phyloP scores from a whole-genome alignment of 2,113 vertebrate genomes.

The Barnardius zonarius region DNA sequence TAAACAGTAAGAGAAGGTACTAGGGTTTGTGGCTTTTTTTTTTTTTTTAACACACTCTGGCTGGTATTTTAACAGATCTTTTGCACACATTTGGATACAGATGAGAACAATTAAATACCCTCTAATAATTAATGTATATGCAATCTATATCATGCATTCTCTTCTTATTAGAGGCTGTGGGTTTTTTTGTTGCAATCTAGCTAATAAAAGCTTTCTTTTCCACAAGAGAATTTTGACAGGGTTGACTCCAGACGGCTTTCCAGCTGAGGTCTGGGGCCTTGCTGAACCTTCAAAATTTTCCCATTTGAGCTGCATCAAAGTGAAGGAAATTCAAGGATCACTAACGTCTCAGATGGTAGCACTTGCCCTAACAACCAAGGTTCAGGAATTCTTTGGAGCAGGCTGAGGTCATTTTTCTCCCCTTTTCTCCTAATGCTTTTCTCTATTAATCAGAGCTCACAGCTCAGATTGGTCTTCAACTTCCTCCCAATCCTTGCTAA shows the following conservation, averaged over 20 bases:
- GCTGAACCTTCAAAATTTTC: slow-evolving; percentile 85
- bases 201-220: slow-evolving; percentile 82
- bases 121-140: slow-evolving; percentile 65
- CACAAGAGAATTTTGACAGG: slow-evolving; percentile 83
- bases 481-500: slow-evolving; percentile 99
- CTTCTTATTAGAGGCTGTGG: slow-evolving; percentile 57
- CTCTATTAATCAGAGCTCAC: slow-evolving; percentile 99
- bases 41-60: not conserved
- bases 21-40: not conserved
- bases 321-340: slow-evolving; percentile 94
- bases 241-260: slow-evolving; percentile 86
- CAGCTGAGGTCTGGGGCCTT: slow-evolving; percentile 86
- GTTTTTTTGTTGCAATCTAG: slow-evolving; percentile 76
- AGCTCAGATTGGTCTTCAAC: slow-evolving; percentile 99
- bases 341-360: slow-evolving; percentile 94
- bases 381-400: slow-evolving; percentile 97
- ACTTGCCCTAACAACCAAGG: slow-evolving; percentile 95
- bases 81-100: slow-evolving; percentile 40
- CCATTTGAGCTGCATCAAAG: slow-evolving; percentile 92
- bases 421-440: slow-evolving; percentile 93
- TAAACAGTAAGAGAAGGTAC: not conserved
- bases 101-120: slow-evolving; percentile 46
- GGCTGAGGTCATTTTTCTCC: slow-evolving; percentile 91
- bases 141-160: slow-evolving; percentile 57
- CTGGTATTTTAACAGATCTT: slow-evolving; percentile 26